A percentile compares a stretch with the other conserved stretches of the same genome.
Evolutionary conservation across 92 coral and sea anemone species (phyloP).

Genomic region (Epizoanthus scotinus): DNA sequence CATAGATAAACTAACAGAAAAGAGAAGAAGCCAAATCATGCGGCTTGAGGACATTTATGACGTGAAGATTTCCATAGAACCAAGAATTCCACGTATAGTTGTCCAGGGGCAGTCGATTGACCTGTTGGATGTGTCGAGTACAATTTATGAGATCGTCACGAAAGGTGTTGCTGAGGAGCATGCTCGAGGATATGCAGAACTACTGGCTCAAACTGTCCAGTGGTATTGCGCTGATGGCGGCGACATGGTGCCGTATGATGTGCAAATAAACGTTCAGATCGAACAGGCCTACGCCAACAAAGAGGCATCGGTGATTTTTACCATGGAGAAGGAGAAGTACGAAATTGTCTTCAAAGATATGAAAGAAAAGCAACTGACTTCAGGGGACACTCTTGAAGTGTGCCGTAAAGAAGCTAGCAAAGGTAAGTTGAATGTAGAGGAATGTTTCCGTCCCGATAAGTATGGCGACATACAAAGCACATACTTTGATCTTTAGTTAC

Average conservation of each 20-base stretch:
- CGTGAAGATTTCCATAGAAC: slow-evolving; percentile 44
- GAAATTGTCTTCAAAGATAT: slow-evolving; percentile 63
- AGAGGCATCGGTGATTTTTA: slow-evolving; percentile 37
- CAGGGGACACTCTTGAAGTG: slow-evolving; percentile 39
- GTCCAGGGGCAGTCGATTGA: slow-evolving; percentile 59
- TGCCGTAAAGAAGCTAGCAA: slow-evolving; percentile 60
- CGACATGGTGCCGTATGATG: slow-evolving; percentile 46
- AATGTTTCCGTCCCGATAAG: no score
- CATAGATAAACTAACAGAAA: slow-evolving; percentile 54
- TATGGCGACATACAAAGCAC: no score
- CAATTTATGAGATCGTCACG: slow-evolving; percentile 46
- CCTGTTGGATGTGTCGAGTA: slow-evolving; percentile 29
- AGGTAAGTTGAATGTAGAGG: slow-evolving; percentile 44
- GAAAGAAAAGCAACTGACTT: slow-evolving; percentile 54
- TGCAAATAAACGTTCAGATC: slow-evolving; percentile 50
- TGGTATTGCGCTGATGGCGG: slow-evolving; percentile 53
- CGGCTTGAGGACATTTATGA: slow-evolving; percentile 25
- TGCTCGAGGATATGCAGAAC: slow-evolving; percentile 54
- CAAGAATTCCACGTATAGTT: slow-evolving; percentile 45
- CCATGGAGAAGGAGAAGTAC: slow-evolving; percentile 30
- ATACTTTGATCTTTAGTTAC: no score
- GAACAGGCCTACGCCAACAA: slow-evolving; percentile 63
- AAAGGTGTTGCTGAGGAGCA: slow-evolving; percentile 55
- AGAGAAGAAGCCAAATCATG: slow-evolving; percentile 43
- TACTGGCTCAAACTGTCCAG: slow-evolving; percentile 61